These are phyloP conservation scores for Rugalucina vietnamica DNA, from an alignment of 2,888 invertebrate species.

Conservation along the genomic window DNA sequence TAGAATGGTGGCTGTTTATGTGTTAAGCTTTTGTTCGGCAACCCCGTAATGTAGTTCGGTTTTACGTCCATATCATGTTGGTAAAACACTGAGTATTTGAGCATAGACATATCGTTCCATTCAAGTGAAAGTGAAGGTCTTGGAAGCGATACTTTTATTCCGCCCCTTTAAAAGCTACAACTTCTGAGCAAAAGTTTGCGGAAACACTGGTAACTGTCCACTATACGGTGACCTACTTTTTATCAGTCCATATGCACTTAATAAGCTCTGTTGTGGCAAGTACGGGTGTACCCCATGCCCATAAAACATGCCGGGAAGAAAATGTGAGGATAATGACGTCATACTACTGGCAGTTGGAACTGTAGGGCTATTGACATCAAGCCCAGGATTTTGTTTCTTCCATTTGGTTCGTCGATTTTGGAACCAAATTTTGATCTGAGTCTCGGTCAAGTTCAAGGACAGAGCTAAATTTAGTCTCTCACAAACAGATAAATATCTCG, in stretches of 20 bases:
- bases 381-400: slow-evolving; percentile 99
- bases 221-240: slow-evolving; percentile 73
- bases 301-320: slow-evolving; percentile 75
- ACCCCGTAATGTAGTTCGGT: no score
- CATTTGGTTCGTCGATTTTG: slow-evolving; percentile 97
- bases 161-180: no score
- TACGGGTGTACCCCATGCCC: slow-evolving; percentile 78
- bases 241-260: slow-evolving; percentile 76
- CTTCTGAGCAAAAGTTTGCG: slow-evolving; percentile 13
- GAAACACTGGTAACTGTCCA: slow-evolving; percentile 71
- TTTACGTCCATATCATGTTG: no score
- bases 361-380: slow-evolving; percentile 90
- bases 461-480: slow-evolving; percentile 98
- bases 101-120: no score
- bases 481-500: slow-evolving; percentile 97
- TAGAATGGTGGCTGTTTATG: no score
- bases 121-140: no score
- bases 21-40: no score
- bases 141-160: no score
- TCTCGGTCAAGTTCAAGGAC: slow-evolving; percentile 97
- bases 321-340: slow-evolving; percentile 74
- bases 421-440: slow-evolving; percentile 89
- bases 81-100: no score
- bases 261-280: slow-evolving; percentile 73
- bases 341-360: slow-evolving; percentile 74